Evolutionary conservation across 2,888 invertebrate genomes (phyloP).

Genomic region (Saturnia pavonia): DNA sequence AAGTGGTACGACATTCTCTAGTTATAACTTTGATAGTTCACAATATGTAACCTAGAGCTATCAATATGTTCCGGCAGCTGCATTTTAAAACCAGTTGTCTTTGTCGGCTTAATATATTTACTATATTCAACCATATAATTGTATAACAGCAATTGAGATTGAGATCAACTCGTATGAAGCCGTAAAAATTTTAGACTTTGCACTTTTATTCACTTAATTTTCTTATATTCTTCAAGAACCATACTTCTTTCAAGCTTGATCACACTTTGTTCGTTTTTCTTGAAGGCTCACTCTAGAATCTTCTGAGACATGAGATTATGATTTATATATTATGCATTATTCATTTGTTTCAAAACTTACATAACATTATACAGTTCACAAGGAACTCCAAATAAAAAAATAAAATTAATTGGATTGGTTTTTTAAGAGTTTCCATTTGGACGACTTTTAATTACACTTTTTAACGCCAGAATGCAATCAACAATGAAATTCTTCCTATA

Average conservation of each 20-base stretch:
- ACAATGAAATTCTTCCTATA: not conserved
- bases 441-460: constrained; percentile 1
- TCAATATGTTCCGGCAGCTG: not conserved
- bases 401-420: not conserved
- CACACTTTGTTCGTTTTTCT: not conserved
- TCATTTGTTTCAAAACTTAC: constrained; percentile 34
- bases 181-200: no score
- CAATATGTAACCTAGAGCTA: not conserved
- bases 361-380: constrained; percentile 25
- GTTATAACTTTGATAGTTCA: not conserved
- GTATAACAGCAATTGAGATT: no score
- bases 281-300: not conserved
- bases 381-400: not conserved
- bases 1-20: not conserved
- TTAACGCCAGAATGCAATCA: not conserved
- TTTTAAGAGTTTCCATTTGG: not conserved
- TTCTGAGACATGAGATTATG: no score
- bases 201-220: no score
- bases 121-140: no score
- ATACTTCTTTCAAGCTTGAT: not conserved
- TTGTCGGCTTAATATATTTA: not conserved
- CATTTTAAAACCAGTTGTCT: not conserved
- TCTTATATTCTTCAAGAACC: no score
- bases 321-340: not conserved
- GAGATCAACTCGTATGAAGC: no score